Percentiles rank a stretch among this genome's conserved stretches.
phyloP scores from a whole-genome alignment of 1,140 invertebrate genomes.

The Protaetia brevitarsis region DNA sequence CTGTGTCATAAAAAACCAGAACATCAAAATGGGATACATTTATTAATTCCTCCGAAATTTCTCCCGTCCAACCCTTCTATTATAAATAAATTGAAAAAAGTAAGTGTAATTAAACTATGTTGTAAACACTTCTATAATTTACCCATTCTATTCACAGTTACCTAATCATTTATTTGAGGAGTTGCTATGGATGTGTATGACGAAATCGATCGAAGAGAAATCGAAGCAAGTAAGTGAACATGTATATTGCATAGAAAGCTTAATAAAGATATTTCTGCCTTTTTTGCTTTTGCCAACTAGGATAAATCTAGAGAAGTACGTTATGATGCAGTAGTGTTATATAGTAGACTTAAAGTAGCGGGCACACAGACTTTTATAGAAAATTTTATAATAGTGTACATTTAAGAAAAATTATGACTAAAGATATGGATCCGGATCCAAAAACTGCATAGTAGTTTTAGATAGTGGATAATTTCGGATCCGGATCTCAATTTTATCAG shows the following conservation, averaged over 20 bases:
- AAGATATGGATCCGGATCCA: too few relatives aligned
- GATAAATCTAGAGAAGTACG: constrained; percentile 6
- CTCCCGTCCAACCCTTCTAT: constrained; percentile 52
- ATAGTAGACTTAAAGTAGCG: not conserved
- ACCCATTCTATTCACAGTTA: too few relatives aligned
- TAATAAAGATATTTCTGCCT: constrained; percentile 20
- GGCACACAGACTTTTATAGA: too few relatives aligned
- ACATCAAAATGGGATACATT: constrained; percentile 80
- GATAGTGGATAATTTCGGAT: too few relatives aligned
- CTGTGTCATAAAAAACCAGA: constrained; percentile 83
- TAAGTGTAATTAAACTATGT: too few relatives aligned
- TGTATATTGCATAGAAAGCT: not conserved
- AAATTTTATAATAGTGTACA: too few relatives aligned
- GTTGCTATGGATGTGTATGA: constrained; percentile 96
- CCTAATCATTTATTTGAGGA: constrained; percentile 93
- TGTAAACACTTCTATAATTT: too few relatives aligned
- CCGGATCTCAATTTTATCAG: too few relatives aligned
- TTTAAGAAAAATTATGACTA: too few relatives aligned
- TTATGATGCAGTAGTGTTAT: not conserved
- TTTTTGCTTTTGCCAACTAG: constrained; percentile 19
- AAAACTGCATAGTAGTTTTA: too few relatives aligned
- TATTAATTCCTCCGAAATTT: constrained; percentile 77
- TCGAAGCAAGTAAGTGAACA: constrained; percentile 74
- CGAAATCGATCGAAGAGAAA: constrained; percentile 92
- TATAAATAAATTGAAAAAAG: constrained; percentile 76